phyloP scores from a whole-genome alignment of 2,888 invertebrate species.

The Frankliniella intonsa region DNA sequence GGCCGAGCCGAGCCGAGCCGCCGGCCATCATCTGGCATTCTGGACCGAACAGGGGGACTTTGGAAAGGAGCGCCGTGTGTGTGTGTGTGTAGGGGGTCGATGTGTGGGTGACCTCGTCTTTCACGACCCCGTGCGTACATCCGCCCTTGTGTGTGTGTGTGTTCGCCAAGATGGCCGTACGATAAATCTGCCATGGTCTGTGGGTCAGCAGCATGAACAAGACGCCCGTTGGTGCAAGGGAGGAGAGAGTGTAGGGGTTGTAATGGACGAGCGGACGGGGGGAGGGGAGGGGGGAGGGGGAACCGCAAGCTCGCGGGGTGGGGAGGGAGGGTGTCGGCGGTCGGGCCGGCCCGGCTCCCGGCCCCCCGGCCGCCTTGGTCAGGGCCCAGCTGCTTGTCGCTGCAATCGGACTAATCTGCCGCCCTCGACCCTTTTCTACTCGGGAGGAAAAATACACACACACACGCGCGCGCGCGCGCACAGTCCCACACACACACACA shows the following conservation, averaged over 20 bases:
- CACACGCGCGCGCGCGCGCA: neutral
- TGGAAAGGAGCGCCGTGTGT: neutral
- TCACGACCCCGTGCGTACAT: neutral
- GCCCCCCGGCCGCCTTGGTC: neutral
- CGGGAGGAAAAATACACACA: neutral
- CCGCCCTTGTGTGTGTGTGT: neutral
- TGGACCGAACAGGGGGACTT: neutral
- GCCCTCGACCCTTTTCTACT: neutral
- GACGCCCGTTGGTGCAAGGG: neutral
- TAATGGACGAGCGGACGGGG: too few species aligned
- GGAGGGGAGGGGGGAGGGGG: too few species aligned
- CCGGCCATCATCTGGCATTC: neutral
- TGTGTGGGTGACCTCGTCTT: neutral
- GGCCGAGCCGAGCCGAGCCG: neutral
- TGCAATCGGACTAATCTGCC: constrained; percentile 24
- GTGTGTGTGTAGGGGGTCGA: neutral
- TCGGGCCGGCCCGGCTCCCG: neutral
- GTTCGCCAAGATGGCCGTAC: neutral
- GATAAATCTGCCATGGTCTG: constrained; percentile 6
- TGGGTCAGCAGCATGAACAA: constrained; percentile 16
- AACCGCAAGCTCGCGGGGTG: neutral
- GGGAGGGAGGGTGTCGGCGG: neutral
- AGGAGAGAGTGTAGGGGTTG: too few species aligned
- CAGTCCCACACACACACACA: neutral
- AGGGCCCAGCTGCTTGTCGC: constrained; percentile 9